phyloP scores from a whole-genome alignment of 2,888 invertebrate species.

The Spilosoma lubricipeda region DNA sequence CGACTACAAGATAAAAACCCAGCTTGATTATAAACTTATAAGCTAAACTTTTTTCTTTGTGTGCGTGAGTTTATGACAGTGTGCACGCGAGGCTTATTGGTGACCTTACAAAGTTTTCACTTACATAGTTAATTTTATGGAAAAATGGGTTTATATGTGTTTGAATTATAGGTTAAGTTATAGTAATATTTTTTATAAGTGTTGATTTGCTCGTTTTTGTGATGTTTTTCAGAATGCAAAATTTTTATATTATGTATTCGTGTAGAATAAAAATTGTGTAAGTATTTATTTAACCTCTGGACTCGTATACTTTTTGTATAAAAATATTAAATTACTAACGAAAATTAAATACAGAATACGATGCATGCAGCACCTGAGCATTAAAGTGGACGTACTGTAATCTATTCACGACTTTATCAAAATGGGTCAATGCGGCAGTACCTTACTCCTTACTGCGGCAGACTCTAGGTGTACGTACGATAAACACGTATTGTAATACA shows the following conservation, averaged over 20 bases:
- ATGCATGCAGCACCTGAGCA: slow-evolving; percentile 62
- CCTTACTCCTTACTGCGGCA: slow-evolving; percentile 69
- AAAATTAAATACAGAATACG: slow-evolving; percentile 47
- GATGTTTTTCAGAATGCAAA: neutral
- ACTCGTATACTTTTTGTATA: no score
- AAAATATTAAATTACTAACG: slow-evolving; percentile 20
- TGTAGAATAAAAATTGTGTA: neutral
- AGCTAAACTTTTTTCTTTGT: slow-evolving; percentile 84
- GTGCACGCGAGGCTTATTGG: slow-evolving; percentile 76
- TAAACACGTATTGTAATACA: slow-evolving; percentile 62
- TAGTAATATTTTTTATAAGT: neutral
- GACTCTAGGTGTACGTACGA: slow-evolving; percentile 59
- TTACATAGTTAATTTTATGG: slow-evolving; percentile 53
- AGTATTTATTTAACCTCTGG: no score
- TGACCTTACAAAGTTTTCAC: slow-evolving; percentile 82
- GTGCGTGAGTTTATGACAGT: slow-evolving; percentile 77
- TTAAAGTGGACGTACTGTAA: slow-evolving; percentile 73
- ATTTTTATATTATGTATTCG: neutral
- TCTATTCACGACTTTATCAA: slow-evolving; percentile 81
- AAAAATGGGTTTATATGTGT: slow-evolving; percentile 37
- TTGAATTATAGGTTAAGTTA: slow-evolving; percentile 25
- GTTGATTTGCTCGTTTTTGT: neutral
- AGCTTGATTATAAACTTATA: slow-evolving; percentile 86
- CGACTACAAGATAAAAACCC: slow-evolving; percentile 86
- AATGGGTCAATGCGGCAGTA: slow-evolving; percentile 82